Evolutionary conservation across 2,113 vertebrate genomes (phyloP).

Genomic region (Lepidothrix coronata): DNA sequence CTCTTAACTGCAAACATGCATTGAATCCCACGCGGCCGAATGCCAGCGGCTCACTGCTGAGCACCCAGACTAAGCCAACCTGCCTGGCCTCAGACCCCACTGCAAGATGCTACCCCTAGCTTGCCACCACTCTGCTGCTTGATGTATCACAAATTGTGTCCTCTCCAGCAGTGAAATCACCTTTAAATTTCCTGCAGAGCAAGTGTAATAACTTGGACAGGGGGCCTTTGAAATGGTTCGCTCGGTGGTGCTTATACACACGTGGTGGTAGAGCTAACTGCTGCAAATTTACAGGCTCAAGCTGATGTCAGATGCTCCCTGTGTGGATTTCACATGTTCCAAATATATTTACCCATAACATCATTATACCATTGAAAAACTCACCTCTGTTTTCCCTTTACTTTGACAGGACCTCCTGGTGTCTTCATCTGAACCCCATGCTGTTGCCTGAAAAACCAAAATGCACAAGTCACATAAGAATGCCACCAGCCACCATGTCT

Average conservation of each 20-base stretch:
- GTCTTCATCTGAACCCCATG: constrained; percentile 95
- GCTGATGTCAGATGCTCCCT: not conserved
- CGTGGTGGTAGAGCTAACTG: not conserved
- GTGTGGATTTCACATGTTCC: not conserved
- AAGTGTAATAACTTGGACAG: not conserved
- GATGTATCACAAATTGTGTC: not conserved
- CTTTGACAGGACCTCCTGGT: constrained; percentile 97
- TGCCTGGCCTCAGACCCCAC: not conserved
- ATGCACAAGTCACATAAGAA: constrained; percentile 53
- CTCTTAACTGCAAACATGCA: not conserved
- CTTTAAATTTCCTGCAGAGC: constrained; percentile 21
- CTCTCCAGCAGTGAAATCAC: constrained; percentile 5
- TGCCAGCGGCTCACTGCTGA: not conserved
- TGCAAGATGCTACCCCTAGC: not conserved
- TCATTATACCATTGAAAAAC: constrained; percentile 36
- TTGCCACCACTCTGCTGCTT: not conserved
- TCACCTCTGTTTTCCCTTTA: constrained; percentile 99
- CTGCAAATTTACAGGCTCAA: not conserved
- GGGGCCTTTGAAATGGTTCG: not conserved
- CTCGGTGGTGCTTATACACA: not conserved
- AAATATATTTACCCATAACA: constrained; percentile 13
- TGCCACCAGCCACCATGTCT: not conserved
- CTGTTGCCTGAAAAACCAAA: constrained; percentile 88
- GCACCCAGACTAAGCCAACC: not conserved
- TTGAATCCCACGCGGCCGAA: accelerated